Conservation (phyloP, 1,140 invertebrate genomes). For the Protaetia brevitarsis region DNA sequence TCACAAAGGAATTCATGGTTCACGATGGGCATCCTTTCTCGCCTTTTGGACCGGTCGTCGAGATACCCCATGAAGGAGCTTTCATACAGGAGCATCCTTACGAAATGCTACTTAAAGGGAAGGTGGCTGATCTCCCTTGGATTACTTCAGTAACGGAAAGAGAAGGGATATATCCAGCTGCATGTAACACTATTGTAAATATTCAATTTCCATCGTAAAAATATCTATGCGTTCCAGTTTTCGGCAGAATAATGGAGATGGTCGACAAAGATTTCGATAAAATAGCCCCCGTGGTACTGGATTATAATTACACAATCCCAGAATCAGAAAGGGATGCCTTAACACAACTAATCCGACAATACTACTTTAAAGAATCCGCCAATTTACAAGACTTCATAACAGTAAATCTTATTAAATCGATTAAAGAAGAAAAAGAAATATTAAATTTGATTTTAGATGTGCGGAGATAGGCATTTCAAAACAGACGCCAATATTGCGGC, state of each 20-base stretch:
- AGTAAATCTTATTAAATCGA: not conserved
- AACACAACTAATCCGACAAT: not conserved
- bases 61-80: constrained; percentile 46
- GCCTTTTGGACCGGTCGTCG: constrained; percentile 58
- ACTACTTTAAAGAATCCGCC: not conserved
- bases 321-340: not conserved
- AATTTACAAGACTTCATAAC: not conserved
- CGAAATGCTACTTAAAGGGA: constrained; percentile 52
- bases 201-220: not conserved
- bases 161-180: constrained; percentile 25
- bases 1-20: constrained; percentile 46
- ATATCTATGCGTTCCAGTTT: not conserved
- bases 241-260: not conserved
- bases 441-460: not conserved
- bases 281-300: not conserved
- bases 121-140: constrained; percentile 26
- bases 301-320: constrained; percentile 3
- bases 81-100: constrained; percentile 59
- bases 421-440: not conserved
- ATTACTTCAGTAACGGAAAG: constrained; percentile 10
- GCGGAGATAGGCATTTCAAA: constrained; percentile 6
- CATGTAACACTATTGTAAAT: not conserved
- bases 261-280: constrained; percentile 14
- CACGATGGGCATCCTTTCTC: constrained; percentile 52
- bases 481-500: not conserved